These are phyloP conservation scores for Drosophila ficusphila DNA, from an alignment of 1,140 invertebrate genomes.

Conservation along the genomic window DNA sequence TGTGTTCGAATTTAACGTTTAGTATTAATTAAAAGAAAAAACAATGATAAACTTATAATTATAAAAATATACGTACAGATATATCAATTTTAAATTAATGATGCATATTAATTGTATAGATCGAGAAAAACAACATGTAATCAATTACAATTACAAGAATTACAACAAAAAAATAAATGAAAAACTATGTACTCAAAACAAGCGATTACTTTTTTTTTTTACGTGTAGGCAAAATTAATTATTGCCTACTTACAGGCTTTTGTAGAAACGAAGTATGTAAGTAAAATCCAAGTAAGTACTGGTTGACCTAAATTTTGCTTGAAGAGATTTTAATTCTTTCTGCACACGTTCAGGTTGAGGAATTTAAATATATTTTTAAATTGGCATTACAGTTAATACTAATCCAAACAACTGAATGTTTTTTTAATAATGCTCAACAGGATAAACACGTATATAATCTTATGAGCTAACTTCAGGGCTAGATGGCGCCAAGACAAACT, in stretches of 20 bases:
- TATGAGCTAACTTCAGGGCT: no score
- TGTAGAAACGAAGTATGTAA: no score
- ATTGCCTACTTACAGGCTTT: slow-evolving; percentile 5
- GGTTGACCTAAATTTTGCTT: no score
- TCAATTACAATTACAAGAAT: slow-evolving; percentile 77
- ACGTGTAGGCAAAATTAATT: not conserved
- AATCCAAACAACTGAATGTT: no score
- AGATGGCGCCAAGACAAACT: no score
- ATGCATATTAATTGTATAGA: slow-evolving; percentile 73
- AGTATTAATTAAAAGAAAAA: slow-evolving; percentile 68
- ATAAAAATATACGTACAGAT: slow-evolving; percentile 52
- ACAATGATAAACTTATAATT: slow-evolving; percentile 64
- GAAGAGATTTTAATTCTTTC: no score
- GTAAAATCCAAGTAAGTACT: no score
- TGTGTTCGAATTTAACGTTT: slow-evolving; percentile 81
- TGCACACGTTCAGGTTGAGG: no score
- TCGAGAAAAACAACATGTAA: slow-evolving; percentile 62
- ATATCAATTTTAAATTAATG: slow-evolving; percentile 80
- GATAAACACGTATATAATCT: no score
- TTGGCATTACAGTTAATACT: no score
- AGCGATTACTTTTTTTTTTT: not conserved
- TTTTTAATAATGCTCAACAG: no score
- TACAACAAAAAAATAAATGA: slow-evolving; percentile 61
- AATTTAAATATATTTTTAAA: no score
- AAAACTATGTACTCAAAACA: slow-evolving; percentile 68